Evolutionary conservation across 2,888 invertebrate species (phyloP).

Genomic region (Pseudococcus jackbeardsleyi): DNA sequence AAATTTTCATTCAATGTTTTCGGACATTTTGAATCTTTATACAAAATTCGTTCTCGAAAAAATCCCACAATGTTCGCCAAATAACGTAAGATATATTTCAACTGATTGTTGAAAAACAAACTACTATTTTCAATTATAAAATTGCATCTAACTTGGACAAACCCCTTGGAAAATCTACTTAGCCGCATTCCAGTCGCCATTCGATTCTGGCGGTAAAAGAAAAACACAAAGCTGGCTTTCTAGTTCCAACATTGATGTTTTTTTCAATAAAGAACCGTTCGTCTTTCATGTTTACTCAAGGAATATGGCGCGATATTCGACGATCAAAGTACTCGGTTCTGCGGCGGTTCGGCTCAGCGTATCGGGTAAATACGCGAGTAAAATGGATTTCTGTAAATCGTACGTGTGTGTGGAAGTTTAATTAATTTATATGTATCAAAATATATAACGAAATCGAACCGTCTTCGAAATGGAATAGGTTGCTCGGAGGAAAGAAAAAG

Average conservation of each 20-base stretch:
- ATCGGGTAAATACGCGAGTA: not conserved
- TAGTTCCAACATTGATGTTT: not conserved
- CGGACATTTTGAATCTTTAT: too few species aligned
- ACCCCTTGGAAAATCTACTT: not conserved
- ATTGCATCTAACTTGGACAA: not conserved
- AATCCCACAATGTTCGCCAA: too few species aligned
- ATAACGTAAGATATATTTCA: too few species aligned
- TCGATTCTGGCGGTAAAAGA: not conserved
- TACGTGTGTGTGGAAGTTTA: not conserved
- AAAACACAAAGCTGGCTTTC: not conserved
- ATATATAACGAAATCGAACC: conserved; percentile 7
- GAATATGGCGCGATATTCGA: not conserved
- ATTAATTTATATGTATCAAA: conserved; percentile 15
- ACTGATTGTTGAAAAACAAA: too few species aligned
- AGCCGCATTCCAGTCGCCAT: not conserved
- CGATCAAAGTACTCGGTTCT: not conserved
- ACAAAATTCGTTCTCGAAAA: too few species aligned
- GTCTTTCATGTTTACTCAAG: not conserved
- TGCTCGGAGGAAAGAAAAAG: not conserved
- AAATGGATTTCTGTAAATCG: not conserved
- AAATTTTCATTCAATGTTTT: too few species aligned
- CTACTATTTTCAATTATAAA: not conserved
- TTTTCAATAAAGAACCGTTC: not conserved
- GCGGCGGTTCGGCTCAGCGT: not conserved
- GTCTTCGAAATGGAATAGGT: not conserved